Evolutionary conservation across 2,888 invertebrate species (phyloP).

Genomic region (Drosophila pseudotakahashii): DNA sequence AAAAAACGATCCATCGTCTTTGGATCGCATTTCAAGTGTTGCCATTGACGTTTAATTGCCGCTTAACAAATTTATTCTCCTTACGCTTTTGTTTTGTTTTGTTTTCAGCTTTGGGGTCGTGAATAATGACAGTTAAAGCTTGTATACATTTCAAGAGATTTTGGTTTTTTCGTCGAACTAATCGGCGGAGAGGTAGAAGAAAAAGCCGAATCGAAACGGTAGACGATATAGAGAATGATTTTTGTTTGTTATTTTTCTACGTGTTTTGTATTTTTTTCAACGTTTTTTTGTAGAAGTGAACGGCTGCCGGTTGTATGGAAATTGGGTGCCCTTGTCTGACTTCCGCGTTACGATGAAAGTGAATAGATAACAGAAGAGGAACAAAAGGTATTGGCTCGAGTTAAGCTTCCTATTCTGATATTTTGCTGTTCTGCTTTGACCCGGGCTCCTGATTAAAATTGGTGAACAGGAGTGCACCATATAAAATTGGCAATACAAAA

Average conservation of each 20-base stretch:
- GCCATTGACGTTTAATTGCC: conserved; percentile 62
- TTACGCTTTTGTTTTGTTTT: conserved; percentile 28
- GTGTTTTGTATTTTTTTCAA: conserved; percentile 3
- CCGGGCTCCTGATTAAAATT: neutral
- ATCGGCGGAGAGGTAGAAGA: neutral
- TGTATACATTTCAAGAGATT: conserved; percentile 19
- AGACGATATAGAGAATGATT: conserved; percentile 21
- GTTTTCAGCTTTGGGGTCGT: conserved; percentile 1
- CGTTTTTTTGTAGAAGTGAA: conserved; percentile 1
- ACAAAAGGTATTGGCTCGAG: conserved; percentile 4
- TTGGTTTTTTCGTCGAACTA: neutral
- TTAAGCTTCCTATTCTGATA: neutral
- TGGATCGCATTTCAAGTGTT: conserved; percentile 54
- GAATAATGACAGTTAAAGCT: conserved; percentile 31
- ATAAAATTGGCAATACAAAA: neutral
- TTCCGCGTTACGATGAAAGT: conserved; percentile 44
- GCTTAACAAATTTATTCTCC: conserved; percentile 51
- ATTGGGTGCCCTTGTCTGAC: conserved; percentile 30
- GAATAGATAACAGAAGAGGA: conserved; percentile 21
- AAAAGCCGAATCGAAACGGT: conserved; percentile 10
- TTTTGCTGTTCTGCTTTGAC: neutral
- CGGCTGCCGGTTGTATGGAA: conserved; percentile 23
- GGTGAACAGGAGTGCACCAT: neutral
- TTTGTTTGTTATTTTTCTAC: conserved; percentile 5
- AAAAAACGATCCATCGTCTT: conserved; percentile 39